Evolutionary conservation across 2,113 vertebrate genomes (phyloP).

Genomic region (Paedocypris sp.): DNA sequence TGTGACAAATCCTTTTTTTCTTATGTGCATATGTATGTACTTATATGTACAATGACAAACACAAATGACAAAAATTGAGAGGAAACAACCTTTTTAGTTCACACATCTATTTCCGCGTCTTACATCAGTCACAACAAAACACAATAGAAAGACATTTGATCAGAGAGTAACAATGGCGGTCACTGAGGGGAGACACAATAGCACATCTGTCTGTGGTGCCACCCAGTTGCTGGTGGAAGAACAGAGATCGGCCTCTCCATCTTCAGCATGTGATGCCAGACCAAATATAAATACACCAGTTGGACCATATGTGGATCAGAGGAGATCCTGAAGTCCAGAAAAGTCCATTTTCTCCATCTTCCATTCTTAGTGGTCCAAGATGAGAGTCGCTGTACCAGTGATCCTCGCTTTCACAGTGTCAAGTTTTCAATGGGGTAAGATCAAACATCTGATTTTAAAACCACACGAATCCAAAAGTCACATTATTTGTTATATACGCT

Average conservation of each 20-base stretch:
- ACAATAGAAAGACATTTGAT: conserved; percentile 50
- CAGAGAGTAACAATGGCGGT: conserved; percentile 40
- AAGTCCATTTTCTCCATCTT: not conserved
- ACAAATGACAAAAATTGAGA: not conserved
- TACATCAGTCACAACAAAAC: conserved; percentile 36
- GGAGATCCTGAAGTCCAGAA: conserved; percentile 3
- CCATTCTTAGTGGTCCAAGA: conserved; percentile 25
- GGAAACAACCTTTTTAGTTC: conserved; percentile 1
- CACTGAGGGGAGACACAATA: conserved; percentile 53
- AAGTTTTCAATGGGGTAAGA: conserved; percentile 51
- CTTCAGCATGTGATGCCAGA: conserved; percentile 49
- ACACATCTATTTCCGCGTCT: conserved; percentile 10
- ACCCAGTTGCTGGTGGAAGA: conserved; percentile 52
- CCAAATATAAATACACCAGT: conserved; percentile 42
- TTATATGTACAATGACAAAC: not conserved
- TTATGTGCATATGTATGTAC: too few relatives aligned
- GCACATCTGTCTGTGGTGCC: conserved; percentile 46
- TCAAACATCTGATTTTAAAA: too few relatives aligned
- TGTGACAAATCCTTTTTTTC: too few relatives aligned
- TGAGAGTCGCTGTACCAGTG: conserved; percentile 42
- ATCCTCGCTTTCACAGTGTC: conserved; percentile 45
- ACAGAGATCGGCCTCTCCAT: conserved; percentile 47
- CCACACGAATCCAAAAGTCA: too few relatives aligned
- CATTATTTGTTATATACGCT: too few relatives aligned
- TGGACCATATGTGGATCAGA: not conserved